Evolutionary conservation across 2,888 invertebrate genomes (phyloP).

Genomic region (Pristionchus maxplancki): DNA sequence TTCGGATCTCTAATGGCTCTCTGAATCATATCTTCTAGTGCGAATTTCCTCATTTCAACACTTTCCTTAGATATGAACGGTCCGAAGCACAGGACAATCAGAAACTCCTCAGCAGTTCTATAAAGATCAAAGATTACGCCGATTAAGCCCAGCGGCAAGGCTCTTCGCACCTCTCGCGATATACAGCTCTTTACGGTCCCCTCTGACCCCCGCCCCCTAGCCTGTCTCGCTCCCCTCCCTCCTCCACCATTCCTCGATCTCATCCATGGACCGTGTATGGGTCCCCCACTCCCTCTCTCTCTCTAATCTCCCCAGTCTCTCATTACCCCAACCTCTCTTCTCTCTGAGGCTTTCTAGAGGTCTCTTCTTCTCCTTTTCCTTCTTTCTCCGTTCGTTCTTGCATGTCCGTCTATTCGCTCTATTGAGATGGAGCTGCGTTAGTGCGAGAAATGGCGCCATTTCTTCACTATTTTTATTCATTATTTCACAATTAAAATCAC

Average conservation of each 20-base stretch:
- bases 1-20: too few species aligned
- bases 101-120: too few species aligned
- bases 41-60: too few species aligned
- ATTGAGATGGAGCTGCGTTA: neutral
- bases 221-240: neutral
- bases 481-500: neutral
- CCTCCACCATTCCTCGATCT: slow-evolving; percentile 31
- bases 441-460: neutral
- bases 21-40: too few species aligned
- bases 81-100: too few species aligned
- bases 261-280: slow-evolving; percentile 13
- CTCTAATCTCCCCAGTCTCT: slow-evolving; percentile 21
- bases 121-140: neutral
- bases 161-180: neutral
- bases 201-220: neutral
- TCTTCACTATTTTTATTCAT: neutral
- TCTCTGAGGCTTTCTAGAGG: slow-evolving; percentile 14
- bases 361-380: neutral
- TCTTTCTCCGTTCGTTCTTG: slow-evolving; percentile 16
- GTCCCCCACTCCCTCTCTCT: neutral
- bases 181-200: neutral
- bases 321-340: slow-evolving; percentile 4
- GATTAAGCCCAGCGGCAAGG: neutral
- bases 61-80: too few species aligned
- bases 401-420: neutral